phyloP scores from a whole-genome alignment of 2,888 invertebrate species.

The Drosophila peninsularis region DNA sequence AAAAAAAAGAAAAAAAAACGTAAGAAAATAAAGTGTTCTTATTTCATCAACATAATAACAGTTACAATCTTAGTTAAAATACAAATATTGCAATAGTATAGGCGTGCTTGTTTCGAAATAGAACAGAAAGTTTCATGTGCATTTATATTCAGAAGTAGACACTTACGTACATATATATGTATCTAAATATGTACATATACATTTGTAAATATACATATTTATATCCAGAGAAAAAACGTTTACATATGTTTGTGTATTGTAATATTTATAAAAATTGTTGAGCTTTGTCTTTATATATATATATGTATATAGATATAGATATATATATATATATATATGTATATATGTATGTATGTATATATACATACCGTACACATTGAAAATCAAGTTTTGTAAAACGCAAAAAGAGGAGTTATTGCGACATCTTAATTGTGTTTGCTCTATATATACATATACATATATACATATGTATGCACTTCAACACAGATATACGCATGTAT shows the following conservation, averaged over 20 bases:
- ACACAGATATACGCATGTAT: slow-evolving; percentile 13
- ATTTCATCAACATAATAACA: slow-evolving; percentile 25
- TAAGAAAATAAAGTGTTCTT: slow-evolving; percentile 42
- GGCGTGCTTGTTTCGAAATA: slow-evolving; percentile 18
- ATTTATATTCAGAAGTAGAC: slow-evolving; percentile 30
- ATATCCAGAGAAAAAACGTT: slow-evolving; percentile 3
- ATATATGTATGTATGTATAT: not conserved
- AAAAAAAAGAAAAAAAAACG: slow-evolving; percentile 35
- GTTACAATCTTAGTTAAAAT: slow-evolving; percentile 3
- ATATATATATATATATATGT: not conserved
- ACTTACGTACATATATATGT: slow-evolving; percentile 1
- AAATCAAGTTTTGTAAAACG: slow-evolving; percentile 31
- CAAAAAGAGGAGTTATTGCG: slow-evolving; percentile 56
- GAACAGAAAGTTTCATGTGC: slow-evolving; percentile 38
- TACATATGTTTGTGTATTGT: slow-evolving; percentile 1
- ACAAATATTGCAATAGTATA: not conserved
- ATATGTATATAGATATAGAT: not conserved
- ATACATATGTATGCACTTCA: slow-evolving; percentile 3
- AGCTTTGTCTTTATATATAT: not conserved
- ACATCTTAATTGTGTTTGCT: slow-evolving; percentile 53
- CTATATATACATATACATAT: slow-evolving; percentile 16
- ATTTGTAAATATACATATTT: slow-evolving; percentile 12
- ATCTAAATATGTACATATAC: slow-evolving; percentile 6
- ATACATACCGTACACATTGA: slow-evolving; percentile 1
- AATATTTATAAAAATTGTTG: slow-evolving; percentile 4